These are phyloP conservation scores for Synergus gifuensis DNA, from an alignment of 2,888 invertebrate genomes.

Conservation along the genomic window DNA sequence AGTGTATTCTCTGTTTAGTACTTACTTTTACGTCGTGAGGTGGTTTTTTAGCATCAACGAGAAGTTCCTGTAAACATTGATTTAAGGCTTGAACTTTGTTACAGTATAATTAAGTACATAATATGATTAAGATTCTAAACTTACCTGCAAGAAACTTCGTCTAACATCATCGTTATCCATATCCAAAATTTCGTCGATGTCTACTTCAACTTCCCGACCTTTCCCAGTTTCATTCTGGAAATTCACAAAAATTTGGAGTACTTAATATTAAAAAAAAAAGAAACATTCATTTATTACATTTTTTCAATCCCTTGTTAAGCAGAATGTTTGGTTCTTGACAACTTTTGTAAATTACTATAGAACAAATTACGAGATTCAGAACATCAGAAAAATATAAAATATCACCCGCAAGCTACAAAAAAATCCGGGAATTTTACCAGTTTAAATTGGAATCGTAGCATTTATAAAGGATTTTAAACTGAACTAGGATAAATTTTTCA, in stretches of 20 bases:
- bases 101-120: background rate
- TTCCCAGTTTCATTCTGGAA: constrained; percentile 80
- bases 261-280: background rate
- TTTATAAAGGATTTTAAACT: background rate
- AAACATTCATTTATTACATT: constrained; percentile 23
- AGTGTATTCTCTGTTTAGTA: constrained; percentile 55
- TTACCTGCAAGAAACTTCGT: constrained; percentile 89
- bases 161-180: constrained; percentile 94
- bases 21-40: constrained; percentile 92
- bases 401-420: no score
- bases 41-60: constrained; percentile 91
- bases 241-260: constrained; percentile 42
- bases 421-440: no score
- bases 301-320: background rate
- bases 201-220: constrained; percentile 90
- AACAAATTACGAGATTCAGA: no score
- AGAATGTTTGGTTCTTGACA: background rate
- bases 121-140: constrained; percentile 51
- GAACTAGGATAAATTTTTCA: background rate
- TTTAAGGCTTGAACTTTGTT: background rate
- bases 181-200: constrained; percentile 96
- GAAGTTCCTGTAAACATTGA: constrained; percentile 82
- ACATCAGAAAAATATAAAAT: no score
- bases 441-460: background rate
- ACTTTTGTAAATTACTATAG: no score